Evolutionary conservation across 2,888 invertebrate species (phyloP).

Genomic region (Petrolisthes manimaculis): DNA sequence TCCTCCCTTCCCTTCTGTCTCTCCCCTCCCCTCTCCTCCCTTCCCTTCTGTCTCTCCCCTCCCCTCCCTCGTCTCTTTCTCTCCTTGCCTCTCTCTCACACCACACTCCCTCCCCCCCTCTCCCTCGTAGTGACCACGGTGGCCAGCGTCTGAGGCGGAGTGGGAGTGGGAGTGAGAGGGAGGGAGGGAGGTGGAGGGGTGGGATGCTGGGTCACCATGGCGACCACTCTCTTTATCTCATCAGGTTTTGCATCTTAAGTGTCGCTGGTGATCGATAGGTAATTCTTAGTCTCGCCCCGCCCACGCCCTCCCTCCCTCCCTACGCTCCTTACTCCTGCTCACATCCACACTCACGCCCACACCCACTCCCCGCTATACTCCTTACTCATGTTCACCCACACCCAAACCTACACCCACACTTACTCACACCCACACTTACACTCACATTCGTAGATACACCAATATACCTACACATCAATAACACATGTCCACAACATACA

Average conservation of each 20-base stretch:
- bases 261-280: conserved; percentile 50
- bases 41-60: neutral
- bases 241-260: conserved; percentile 60
- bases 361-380: neutral
- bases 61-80: neutral
- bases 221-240: conserved; percentile 57
- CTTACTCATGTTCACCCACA: neutral
- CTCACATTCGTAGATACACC: neutral
- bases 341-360: neutral
- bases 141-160: conserved; percentile 23
- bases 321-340: conserved; percentile 11
- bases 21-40: neutral
- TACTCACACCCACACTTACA: neutral
- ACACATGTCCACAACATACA: no score
- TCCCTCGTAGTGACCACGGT: conserved; percentile 6
- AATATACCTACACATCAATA: no score
- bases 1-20: neutral
- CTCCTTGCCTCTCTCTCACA: neutral
- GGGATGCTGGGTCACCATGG: conserved; percentile 42
- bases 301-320: conserved; percentile 21
- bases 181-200: no score
- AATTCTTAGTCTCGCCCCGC: conserved; percentile 39
- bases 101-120: neutral
- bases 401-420: neutral
- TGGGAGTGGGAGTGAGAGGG: no score